A percentile compares a stretch with the other conserved stretches of the same genome.
phyloP scores from a whole-genome alignment of 2,113 vertebrate species.

The Malurus alboscapulatus region DNA sequence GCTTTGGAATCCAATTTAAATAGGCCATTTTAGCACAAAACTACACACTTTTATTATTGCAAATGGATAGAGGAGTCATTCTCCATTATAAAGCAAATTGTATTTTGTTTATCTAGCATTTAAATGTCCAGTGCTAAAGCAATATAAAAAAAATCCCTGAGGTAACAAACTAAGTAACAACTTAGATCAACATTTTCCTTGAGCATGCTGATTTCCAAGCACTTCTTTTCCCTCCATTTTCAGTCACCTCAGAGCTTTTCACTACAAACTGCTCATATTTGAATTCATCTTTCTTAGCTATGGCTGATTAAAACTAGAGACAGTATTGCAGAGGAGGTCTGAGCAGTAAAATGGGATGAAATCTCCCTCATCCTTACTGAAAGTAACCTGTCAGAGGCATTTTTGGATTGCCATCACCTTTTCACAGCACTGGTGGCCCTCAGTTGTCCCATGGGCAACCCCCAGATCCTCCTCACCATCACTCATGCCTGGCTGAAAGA shows the following conservation, averaged over 20 bases:
- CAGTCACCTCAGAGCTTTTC: neutral
- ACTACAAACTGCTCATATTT: neutral
- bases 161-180: neutral
- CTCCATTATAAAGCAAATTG: neutral
- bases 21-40: slow-evolving; percentile 25
- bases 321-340: neutral
- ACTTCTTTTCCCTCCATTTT: neutral
- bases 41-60: neutral
- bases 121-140: neutral
- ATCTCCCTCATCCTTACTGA: neutral
- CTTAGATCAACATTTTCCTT: neutral
- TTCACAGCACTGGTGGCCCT: neutral
- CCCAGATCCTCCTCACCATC: neutral
- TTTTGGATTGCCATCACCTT: neutral
- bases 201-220: neutral
- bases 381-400: neutral
- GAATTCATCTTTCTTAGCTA: slow-evolving; percentile 1
- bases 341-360: neutral
- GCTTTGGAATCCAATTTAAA: slow-evolving; percentile 47
- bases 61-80: neutral
- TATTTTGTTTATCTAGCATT: slow-evolving; percentile 28
- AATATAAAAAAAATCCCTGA: neutral
- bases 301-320: slow-evolving; percentile 21
- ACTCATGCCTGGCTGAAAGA: slow-evolving; percentile 18
- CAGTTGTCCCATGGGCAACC: neutral